phyloP scores from a whole-genome alignment of 1,140 invertebrate genomes.

The Drosophila hydei region DNA sequence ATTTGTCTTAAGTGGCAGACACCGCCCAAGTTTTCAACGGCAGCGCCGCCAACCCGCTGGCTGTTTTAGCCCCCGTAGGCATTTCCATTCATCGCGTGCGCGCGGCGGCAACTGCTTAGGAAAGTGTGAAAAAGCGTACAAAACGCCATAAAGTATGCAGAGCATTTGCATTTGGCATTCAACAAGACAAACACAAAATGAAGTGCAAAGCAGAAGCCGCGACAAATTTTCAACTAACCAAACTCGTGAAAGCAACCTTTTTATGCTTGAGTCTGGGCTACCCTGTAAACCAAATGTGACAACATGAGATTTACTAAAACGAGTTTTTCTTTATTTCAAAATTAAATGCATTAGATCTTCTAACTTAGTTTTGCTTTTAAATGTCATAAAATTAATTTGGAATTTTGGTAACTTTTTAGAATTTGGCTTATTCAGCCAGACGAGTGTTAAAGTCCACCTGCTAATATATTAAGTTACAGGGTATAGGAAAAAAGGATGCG shows the following conservation, averaged over 20 bases:
- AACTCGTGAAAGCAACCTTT: constrained; percentile 1
- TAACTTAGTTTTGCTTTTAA: no score
- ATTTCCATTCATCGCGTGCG: constrained; percentile 44
- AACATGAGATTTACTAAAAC: no score
- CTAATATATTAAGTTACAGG: constrained; percentile 7
- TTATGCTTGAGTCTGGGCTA: not conserved
- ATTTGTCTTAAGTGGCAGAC: constrained; percentile 82
- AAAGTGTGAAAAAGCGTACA: constrained; percentile 68
- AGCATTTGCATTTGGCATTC: constrained; percentile 83
- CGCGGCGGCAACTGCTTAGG: constrained; percentile 38
- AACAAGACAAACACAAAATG: constrained; percentile 82
- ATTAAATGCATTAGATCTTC: no score
- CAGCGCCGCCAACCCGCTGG: constrained; percentile 6
- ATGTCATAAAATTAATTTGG: no score
- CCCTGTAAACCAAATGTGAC: no score
- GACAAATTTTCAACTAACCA: constrained; percentile 68
- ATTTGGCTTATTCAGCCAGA: no score
- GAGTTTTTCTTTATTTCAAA: no score
- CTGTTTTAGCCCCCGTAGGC: constrained; percentile 20
- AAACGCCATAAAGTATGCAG: constrained; percentile 82
- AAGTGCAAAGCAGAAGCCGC: constrained; percentile 78
- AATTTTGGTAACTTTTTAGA: no score
- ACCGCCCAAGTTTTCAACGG: constrained; percentile 24
- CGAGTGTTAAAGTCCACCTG: no score
- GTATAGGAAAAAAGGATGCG: constrained; percentile 52